Evolutionary conservation across 2,113 vertebrate genomes (phyloP).

Genomic region (Piaya cayana): DNA sequence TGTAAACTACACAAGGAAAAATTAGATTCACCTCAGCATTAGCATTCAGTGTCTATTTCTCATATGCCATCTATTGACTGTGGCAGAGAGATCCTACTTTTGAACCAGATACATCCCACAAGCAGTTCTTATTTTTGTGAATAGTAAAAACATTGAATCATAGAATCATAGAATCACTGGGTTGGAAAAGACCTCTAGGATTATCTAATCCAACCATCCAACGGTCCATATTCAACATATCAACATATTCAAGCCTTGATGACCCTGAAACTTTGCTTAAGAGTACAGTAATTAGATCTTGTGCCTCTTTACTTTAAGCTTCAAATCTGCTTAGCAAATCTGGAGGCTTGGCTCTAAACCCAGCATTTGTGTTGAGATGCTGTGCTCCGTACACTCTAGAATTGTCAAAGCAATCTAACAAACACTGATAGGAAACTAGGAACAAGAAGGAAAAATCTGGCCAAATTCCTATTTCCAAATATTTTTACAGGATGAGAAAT

Average conservation of each 20-base stretch:
- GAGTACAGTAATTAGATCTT: background rate
- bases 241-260: background rate
- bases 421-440: slow-evolving; percentile 20
- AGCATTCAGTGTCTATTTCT: background rate
- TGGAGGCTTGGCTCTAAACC: background rate
- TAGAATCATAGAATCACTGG: too few species aligned
- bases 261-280: background rate
- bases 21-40: background rate
- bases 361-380: background rate
- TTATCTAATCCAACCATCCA: too few species aligned
- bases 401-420: slow-evolving; percentile 33
- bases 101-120: background rate
- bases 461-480: slow-evolving; percentile 55
- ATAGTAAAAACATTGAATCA: background rate
- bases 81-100: background rate
- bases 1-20: background rate
- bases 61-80: background rate
- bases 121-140: background rate
- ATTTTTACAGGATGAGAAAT: slow-evolving; percentile 64
- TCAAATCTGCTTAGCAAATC: slow-evolving; percentile 5
- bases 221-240: too few species aligned
- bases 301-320: background rate
- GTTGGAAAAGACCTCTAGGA: too few species aligned
- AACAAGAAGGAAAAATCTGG: slow-evolving; percentile 35
- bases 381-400: background rate